Evolutionary conservation across 2,797 vertebrate species (phyloP).

Genomic region (Taeniopygia guttata): DNA sequence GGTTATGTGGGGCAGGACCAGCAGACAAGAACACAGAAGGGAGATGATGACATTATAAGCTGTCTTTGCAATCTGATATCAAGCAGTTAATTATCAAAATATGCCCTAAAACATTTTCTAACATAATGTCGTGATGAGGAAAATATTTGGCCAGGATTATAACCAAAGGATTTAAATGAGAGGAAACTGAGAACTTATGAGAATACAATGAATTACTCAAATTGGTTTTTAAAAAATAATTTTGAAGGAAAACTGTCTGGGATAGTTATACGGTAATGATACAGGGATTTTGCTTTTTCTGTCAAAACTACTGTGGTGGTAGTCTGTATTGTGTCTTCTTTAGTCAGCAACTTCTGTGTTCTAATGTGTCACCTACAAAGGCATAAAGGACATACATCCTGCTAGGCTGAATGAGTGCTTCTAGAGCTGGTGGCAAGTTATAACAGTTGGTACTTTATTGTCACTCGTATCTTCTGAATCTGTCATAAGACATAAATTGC

Average conservation of each 20-base stretch:
- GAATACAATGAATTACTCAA: neutral
- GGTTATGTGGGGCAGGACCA: fast-evolving
- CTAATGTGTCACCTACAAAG: neutral
- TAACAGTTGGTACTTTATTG: neutral
- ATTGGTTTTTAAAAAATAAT: fast-evolving
- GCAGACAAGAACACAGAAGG: neutral
- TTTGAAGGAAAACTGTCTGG: neutral
- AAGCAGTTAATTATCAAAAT: neutral
- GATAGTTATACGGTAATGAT: neutral
- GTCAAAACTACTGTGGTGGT: neutral
- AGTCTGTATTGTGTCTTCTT: neutral
- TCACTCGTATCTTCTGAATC: neutral
- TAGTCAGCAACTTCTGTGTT: neutral
- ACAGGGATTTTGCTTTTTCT: neutral
- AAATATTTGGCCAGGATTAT: neutral
- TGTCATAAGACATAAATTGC: neutral
- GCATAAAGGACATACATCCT: neutral
- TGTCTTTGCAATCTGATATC: neutral
- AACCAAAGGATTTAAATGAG: neutral
- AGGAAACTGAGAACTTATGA: neutral
- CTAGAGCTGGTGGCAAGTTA: neutral
- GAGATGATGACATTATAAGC: neutral
- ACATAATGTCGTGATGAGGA: neutral
- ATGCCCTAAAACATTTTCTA: neutral
- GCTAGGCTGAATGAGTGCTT: neutral